These are phyloP conservation scores for Chelonus formosanus DNA, from an alignment of 2,888 invertebrate species.

Conservation along the genomic window DNA sequence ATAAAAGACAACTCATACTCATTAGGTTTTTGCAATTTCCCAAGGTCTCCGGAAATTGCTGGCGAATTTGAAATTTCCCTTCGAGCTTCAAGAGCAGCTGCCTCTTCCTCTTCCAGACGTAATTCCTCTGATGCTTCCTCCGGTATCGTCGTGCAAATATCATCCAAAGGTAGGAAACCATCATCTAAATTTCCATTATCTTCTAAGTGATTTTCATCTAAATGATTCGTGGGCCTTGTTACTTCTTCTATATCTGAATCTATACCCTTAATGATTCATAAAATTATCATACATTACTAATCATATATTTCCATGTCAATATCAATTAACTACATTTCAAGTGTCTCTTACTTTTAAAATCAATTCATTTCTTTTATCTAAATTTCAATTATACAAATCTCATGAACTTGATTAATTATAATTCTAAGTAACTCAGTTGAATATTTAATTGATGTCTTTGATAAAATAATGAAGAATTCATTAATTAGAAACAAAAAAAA, in stretches of 20 bases:
- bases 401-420: too few species aligned
- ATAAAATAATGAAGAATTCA: neutral
- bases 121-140: constrained; percentile 72
- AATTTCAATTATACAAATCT: too few species aligned
- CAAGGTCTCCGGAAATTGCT: constrained; percentile 18
- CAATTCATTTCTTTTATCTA: too few species aligned
- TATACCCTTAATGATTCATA: constrained; percentile 71
- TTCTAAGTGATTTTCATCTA: constrained; percentile 56
- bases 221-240: constrained; percentile 71
- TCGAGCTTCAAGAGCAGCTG: constrained; percentile 42
- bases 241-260: constrained; percentile 91
- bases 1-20: constrained; percentile 25
- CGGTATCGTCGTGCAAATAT: constrained; percentile 60
- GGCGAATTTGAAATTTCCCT: constrained; percentile 33
- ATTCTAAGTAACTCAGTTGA: too few species aligned
- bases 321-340: neutral
- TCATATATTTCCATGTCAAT: neutral
- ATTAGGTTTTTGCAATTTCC: constrained; percentile 24
- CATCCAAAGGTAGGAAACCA: constrained; percentile 55
- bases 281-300: neutral
- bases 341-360: too few species aligned
- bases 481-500: constrained; percentile 19
- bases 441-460: too few species aligned
- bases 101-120: constrained; percentile 65
- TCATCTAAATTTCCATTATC: constrained; percentile 30